Evolutionary conservation across 2,888 invertebrate genomes (phyloP).

Genomic region (Drosophila ezoana): DNA sequence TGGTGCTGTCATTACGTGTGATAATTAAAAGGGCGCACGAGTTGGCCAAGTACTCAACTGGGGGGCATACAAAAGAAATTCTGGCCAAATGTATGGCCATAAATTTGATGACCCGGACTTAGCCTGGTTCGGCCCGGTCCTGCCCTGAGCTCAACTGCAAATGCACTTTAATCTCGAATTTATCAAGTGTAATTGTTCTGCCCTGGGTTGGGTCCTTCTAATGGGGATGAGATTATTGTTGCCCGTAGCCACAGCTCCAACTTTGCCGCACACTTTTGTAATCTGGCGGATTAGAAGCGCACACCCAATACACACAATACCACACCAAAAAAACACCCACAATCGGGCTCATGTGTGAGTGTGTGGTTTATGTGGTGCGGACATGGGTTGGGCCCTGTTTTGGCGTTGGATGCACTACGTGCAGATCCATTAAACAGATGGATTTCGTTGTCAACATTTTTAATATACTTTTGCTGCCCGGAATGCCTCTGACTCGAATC

Average conservation of each 20-base stretch:
- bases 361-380: conserved; percentile 17
- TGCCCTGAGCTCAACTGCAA: conserved; percentile 66
- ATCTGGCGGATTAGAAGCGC: conserved; percentile 67
- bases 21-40: conserved; percentile 76
- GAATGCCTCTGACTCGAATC: conserved; percentile 14
- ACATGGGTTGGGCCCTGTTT: conserved; percentile 35
- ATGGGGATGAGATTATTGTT: conserved; percentile 52
- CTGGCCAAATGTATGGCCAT: conserved; percentile 81
- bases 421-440: conserved; percentile 75
- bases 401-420: conserved; percentile 30
- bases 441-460: conserved; percentile 76
- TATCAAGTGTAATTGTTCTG: conserved; percentile 79
- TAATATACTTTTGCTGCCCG: conserved; percentile 52
- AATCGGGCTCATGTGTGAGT: conserved; percentile 23
- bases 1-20: conserved; percentile 78
- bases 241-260: conserved; percentile 51
- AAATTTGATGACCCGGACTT: conserved; percentile 73
- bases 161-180: conserved; percentile 81
- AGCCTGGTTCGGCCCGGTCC: conserved; percentile 21
- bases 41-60: conserved; percentile 26
- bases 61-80: conserved; percentile 49
- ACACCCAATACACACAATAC: conserved; percentile 29
- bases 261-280: conserved; percentile 62
- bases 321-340: conserved; percentile 34
- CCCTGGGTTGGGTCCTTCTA: conserved; percentile 38